Evolutionary conservation across 2,113 vertebrate species (phyloP).

Genomic region (Lota lota): DNA sequence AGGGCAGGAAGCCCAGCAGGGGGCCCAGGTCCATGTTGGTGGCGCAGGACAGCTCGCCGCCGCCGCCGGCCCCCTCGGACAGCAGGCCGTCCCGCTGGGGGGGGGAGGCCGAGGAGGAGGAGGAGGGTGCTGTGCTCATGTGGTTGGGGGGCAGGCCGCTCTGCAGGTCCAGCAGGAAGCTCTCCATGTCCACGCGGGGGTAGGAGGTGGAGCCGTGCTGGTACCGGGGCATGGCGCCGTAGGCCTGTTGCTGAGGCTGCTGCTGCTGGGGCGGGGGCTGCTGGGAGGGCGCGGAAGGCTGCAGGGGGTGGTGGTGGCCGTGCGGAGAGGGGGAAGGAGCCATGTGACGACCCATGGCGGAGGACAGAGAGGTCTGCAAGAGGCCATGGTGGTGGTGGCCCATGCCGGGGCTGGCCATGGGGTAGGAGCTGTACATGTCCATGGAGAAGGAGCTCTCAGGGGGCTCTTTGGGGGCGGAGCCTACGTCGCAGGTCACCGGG

Average conservation of each 20-base stretch:
- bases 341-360: slow-evolving; percentile 72
- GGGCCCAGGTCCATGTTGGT: slow-evolving; percentile 95
- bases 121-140: slow-evolving; percentile 74
- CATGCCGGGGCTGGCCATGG: slow-evolving; percentile 81
- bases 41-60: slow-evolving; percentile 85
- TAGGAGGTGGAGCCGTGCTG: slow-evolving; percentile 97
- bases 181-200: slow-evolving; percentile 91
- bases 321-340: slow-evolving; percentile 65
- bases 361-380: slow-evolving; percentile 82
- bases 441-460: slow-evolving; percentile 73
- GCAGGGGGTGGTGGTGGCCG: slow-evolving; percentile 75
- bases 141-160: slow-evolving; percentile 79
- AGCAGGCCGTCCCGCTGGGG: slow-evolving; percentile 80
- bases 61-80: slow-evolving; percentile 68
- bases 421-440: slow-evolving; percentile 84
- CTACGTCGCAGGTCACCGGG: slow-evolving; percentile 76
- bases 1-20: slow-evolving; percentile 90
- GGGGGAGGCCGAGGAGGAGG: slow-evolving; percentile 74
- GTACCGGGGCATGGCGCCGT: slow-evolving; percentile 81
- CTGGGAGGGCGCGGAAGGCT: slow-evolving; percentile 65
- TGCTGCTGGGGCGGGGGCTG: slow-evolving; percentile 68
- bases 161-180: slow-evolving; percentile 91
- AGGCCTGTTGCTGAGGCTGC: slow-evolving; percentile 52
- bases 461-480: slow-evolving; percentile 76
- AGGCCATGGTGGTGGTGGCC: slow-evolving; percentile 76